phyloP scores from a whole-genome alignment of 2,797 vertebrate species.

The Scleropages formosus region DNA sequence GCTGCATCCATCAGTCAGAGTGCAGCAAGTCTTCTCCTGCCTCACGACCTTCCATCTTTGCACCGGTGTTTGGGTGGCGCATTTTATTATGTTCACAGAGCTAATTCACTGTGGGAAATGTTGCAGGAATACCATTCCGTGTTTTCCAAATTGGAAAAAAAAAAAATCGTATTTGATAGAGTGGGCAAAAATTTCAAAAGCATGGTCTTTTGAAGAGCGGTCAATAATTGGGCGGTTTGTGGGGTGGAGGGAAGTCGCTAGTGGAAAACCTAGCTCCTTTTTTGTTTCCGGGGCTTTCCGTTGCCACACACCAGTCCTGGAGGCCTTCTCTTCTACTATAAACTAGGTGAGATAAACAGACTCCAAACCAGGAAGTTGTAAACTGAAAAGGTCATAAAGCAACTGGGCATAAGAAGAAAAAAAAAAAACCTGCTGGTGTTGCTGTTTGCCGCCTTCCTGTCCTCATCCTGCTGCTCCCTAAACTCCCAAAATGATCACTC shows the following conservation, averaged over 20 bases:
- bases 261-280: no score
- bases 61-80: neutral
- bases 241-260: no score
- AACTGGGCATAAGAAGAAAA: slow-evolving; percentile 24
- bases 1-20: slow-evolving; percentile 3
- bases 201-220: no score
- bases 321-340: slow-evolving; percentile 37
- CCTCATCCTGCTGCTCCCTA: neutral
- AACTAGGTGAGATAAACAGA: slow-evolving; percentile 52
- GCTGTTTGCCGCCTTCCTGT: slow-evolving; percentile 3
- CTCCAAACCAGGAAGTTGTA: slow-evolving; percentile 51
- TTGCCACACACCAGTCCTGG: slow-evolving; percentile 35
- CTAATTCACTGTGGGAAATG: no score
- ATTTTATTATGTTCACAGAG: neutral
- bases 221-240: no score
- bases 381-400: slow-evolving; percentile 47
- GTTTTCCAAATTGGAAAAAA: no score
- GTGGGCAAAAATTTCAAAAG: no score
- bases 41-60: neutral
- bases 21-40: neutral
- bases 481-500: slow-evolving; percentile 5
- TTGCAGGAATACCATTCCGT: no score
- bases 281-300: no score
- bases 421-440: slow-evolving; percentile 8
- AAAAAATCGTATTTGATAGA: no score